Evolutionary conservation across 2,797 vertebrate species (phyloP), one percentile per base, ranked within the genome.

Genomic region (Crocidura indochinensis): DNA sequence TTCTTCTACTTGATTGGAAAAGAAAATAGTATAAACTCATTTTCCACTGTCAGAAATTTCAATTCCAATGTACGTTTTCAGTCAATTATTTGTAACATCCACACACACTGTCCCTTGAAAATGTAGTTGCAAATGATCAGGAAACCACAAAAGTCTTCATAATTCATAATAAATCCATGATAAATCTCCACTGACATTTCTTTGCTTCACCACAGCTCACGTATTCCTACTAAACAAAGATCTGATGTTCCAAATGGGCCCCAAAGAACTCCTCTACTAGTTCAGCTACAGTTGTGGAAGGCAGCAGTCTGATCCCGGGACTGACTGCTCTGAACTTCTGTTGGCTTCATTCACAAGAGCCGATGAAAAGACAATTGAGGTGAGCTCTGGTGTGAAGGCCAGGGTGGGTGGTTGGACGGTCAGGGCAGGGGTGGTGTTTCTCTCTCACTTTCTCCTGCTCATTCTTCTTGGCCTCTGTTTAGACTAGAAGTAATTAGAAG

Each of bases 141-240:
- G 27, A 49, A 74, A 74, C 44, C 46, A 31, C 15, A 73, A 67
- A 84, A 67, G 12, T 12, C 86, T 88, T 94, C 74, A 24, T 65
- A 11, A 83, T 27, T 88, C 20, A 79, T 65, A 29, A 69, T 51
- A 46, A 74, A 38, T 74, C n/a, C 20, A 78, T 60, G 38, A 60
- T 22, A 69, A 72, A 38, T 78, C 26, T 73, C 75, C 27, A 62
- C 51, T 84, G 71, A 75, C 15, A 47, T 76, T 71, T 62, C 67
- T 64, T 87, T 73, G 53, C 90, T 44, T 20, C 10, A 49, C 22
- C 79, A 11, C 29, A 64, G 67, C 10, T 85, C 29, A 82, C 7
- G 8, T 47, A 49, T 51, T 77, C 53, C 71, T 26, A 49, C 6
- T 71, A 68, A 47, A 51, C 65, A 77, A 73, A 91, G 7, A 22